phyloP scores from a whole-genome alignment of 1,140 invertebrate species.

The Drosophila paulistorum region DNA sequence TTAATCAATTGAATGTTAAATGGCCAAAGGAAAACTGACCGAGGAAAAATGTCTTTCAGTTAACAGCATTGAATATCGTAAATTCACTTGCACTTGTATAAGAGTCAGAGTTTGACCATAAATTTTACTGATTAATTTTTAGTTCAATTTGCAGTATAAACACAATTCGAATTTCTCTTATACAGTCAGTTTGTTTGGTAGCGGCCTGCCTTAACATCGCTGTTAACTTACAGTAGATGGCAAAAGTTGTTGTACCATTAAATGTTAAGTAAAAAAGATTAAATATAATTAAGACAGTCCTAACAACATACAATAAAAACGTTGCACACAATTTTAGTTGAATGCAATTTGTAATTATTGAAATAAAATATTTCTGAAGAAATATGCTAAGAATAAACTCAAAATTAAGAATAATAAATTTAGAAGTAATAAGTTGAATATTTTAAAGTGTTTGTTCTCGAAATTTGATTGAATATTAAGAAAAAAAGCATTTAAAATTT shows the following conservation, averaged over 20 bases:
- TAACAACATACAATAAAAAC: not conserved
- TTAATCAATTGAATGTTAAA: not conserved
- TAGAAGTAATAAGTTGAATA: no score
- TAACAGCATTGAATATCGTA: constrained; percentile 4
- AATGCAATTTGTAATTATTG: no score
- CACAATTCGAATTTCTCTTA: not conserved
- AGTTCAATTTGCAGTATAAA: not conserved
- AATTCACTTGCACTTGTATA: not conserved
- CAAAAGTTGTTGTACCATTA: not conserved
- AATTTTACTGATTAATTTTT: not conserved
- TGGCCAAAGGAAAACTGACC: not conserved
- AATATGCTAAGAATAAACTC: no score
- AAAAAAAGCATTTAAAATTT: no score
- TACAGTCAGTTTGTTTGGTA: not conserved
- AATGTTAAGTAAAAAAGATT: no score
- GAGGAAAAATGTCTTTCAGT: not conserved
- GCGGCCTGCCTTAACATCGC: not conserved
- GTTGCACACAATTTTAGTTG: no score
- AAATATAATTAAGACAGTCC: no score
- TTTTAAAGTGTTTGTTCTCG: no score
- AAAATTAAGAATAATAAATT: no score
- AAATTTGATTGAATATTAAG: no score
- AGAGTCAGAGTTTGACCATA: not conserved
- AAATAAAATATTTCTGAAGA: no score
- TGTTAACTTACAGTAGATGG: not conserved